These are phyloP conservation scores for Drosophila pachea DNA, from an alignment of 1,140 invertebrate species.

Conservation along the genomic window DNA sequence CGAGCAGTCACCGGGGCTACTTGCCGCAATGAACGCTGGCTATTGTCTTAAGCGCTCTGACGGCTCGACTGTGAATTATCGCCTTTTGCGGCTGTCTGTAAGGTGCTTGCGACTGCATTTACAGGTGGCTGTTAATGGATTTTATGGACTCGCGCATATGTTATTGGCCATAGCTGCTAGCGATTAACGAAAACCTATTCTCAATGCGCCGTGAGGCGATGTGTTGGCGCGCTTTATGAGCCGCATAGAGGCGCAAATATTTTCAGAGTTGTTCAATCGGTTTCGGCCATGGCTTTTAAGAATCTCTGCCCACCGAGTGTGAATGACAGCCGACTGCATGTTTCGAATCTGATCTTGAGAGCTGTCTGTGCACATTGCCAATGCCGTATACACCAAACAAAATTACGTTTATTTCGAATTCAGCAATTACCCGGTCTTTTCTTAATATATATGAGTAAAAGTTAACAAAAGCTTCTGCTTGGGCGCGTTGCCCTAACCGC, in stretches of 20 bases:
- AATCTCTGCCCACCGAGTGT: conserved; percentile 34
- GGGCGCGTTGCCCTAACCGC: too few relatives aligned
- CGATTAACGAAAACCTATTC: conserved; percentile 26
- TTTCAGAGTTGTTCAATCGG: conserved; percentile 24
- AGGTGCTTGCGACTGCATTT: conserved; percentile 51
- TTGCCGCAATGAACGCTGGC: conserved; percentile 34
- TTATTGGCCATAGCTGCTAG: conserved; percentile 11
- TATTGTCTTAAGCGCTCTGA: conserved; percentile 42
- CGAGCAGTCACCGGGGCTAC: conserved; percentile 8
- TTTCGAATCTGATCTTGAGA: conserved; percentile 32
- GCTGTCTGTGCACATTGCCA: conserved; percentile 26
- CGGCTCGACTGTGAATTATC: conserved; percentile 29
- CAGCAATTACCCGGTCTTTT: neutral
- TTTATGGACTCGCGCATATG: conserved; percentile 53
- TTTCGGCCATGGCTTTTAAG: conserved; percentile 30
- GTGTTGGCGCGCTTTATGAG: conserved; percentile 26
- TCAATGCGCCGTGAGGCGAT: conserved; percentile 6
- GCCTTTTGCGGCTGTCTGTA: conserved; percentile 23
- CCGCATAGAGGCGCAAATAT: conserved; percentile 29
- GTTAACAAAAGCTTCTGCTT: too few relatives aligned
- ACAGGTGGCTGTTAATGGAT: conserved; percentile 62
- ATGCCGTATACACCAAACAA: conserved; percentile 17
- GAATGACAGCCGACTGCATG: conserved; percentile 19
- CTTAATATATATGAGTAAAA: neutral
- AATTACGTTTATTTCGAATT: neutral